Percentiles rank a stretch among this genome's conserved stretches.
Conservation (phyloP, 2,113 vertebrate species). For the Irena cyanogastra region DNA sequence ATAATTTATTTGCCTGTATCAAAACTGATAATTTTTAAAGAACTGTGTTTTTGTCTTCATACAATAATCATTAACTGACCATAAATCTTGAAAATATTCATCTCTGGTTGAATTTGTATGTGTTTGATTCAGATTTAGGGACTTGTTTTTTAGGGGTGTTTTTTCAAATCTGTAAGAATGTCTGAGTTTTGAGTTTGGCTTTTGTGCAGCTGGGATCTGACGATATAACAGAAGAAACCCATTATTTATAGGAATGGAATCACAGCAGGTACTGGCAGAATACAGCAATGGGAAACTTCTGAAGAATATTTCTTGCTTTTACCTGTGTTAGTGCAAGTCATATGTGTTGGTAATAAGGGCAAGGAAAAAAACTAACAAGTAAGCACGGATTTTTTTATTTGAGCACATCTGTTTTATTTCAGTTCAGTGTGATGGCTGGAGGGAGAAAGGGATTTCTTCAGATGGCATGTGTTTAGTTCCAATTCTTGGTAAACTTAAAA, state of each 20-base stretch:
- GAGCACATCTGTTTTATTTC: constrained; percentile 73
- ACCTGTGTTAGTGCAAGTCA: neutral
- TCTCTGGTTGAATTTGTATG: constrained; percentile 19
- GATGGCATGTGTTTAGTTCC: constrained; percentile 63
- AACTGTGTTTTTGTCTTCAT: neutral
- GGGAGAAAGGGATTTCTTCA: constrained; percentile 58
- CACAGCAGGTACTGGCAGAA: constrained; percentile 31
- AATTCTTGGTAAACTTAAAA: constrained; percentile 60
- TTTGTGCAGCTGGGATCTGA: constrained; percentile 52
- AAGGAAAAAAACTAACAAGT: constrained; percentile 1
- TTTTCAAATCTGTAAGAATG: constrained; percentile 15
- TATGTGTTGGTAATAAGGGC: constrained; percentile 19
- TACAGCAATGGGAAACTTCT: constrained; percentile 12
- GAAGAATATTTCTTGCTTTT: neutral
- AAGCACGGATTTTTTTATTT: constrained; percentile 36
- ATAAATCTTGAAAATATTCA: constrained; percentile 7
- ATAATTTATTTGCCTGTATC: neutral
- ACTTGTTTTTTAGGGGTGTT: neutral
- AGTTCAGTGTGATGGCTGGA: constrained; percentile 52
- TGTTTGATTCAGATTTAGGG: neutral
- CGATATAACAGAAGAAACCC: constrained; percentile 4
- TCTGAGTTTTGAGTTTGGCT: neutral
- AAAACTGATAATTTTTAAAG: neutral
- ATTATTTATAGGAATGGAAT: constrained; percentile 9
- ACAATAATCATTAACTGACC: neutral